Conservation (phyloP, 2,888 invertebrate species). For the Pristionchus exspectatus region DNA sequence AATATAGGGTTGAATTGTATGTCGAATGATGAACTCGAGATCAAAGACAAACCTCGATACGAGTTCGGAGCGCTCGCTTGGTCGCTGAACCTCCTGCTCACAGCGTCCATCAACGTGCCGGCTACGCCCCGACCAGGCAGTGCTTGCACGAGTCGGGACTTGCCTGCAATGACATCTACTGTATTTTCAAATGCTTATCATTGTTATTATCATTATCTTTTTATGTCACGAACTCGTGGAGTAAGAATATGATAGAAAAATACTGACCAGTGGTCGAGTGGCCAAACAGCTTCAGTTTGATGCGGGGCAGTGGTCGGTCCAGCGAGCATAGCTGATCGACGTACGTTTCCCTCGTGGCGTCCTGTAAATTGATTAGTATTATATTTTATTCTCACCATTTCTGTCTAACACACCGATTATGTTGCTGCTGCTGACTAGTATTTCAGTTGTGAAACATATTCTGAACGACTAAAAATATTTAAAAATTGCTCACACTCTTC, state of each 20-base stretch:
- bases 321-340: constrained; percentile 83
- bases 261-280: constrained; percentile 87
- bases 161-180: constrained; percentile 29
- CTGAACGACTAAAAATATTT: background rate
- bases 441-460: background rate
- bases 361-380: constrained; percentile 57
- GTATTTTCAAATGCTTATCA: background rate
- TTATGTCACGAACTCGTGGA: no score
- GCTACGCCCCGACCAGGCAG: constrained; percentile 65
- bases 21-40: background rate
- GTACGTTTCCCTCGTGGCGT: constrained; percentile 81
- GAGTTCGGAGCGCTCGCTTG: constrained; percentile 57
- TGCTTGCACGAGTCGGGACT: constrained; percentile 58
- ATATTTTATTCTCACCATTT: background rate
- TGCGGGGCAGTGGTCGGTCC: constrained; percentile 80
- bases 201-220: no score
- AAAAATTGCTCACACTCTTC: constrained; percentile 82
- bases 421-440: background rate
- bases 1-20: background rate
- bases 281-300: constrained; percentile 86
- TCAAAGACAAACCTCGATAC: constrained; percentile 36
- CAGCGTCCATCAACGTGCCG: constrained; percentile 72
- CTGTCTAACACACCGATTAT: no score
- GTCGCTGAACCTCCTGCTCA: constrained; percentile 76
- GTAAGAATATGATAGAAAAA: no score